Evolutionary conservation across 2,797 vertebrate species (phyloP), one percentile per base, ranked within the genome.

Genomic region (Megaceryle alcyon): DNA sequence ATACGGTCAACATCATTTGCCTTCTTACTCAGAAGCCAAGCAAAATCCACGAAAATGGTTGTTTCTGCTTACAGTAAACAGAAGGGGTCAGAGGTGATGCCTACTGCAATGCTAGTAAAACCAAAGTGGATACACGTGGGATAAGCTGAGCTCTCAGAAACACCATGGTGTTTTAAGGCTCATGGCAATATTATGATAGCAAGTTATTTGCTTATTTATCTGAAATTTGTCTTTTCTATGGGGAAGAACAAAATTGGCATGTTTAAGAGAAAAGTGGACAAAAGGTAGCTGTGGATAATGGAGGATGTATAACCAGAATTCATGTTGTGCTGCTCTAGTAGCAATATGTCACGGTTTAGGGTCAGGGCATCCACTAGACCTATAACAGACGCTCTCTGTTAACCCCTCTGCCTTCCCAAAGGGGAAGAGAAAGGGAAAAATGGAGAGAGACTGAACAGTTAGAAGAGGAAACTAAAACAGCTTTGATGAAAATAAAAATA

Each of bases 111-210:
- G 1, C 12, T 14, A 26, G 12, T 35, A 49, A 91, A 92, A 39
- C 28, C 39, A 77, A 54, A 46, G 18, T 25, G 63, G 35, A 57
- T 43, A 53, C 33, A 63, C 9, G 14, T 14, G 37, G 37, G 57
- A 35, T 2, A 4, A 90, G 33, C 33, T 19, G n/a, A 44, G 21
- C 9, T 46, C 46, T 82, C 39, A 73, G 61, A 82, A 89, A 70
- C 0, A 0, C 39, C 44, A 39, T 1, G 1, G 21, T 60, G 46
- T 26, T 64, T 14, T 73, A 79, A 56, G 19, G 51, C 4, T 66
- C 13, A 6, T 31, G 31, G n/a, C 48, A 83, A 33, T 76, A 41
- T 37, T 68, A 37, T 18, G 7, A 20, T 21, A 60, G 4, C 4
- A 82, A 48, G 29, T 72, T 72, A 44, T 63, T 44, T 63, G 46